Evolutionary conservation across 2,888 invertebrate genomes (phyloP), one percentile per base, ranked within the genome.

Genomic region (Agonopterix heracliana): DNA sequence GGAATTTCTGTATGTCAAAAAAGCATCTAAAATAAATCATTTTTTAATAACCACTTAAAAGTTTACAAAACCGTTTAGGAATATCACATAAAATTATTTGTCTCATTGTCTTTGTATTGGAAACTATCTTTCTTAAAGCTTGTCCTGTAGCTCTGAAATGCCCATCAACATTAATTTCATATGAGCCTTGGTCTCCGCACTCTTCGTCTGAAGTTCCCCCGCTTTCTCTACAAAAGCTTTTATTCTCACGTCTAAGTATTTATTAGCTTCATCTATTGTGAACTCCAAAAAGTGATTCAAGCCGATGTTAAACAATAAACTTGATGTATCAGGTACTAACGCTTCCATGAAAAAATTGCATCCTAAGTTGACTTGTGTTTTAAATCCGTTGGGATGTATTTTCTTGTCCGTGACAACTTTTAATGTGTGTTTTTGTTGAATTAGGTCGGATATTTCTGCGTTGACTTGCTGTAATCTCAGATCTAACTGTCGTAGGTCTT

Each of bases 281-380:
- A 96, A 92, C 67, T 96, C 94, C 35, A 96, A 78, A 71, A 90
- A 96, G 64, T 93, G 90, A 47, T 94, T 93, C 59, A 93, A 90
- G 0, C 96, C 96, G 52, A 96, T 82, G 68, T 94, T 91, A 17
- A 96, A 89, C 17, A 93, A 81, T 46, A 96, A 90, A 41, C 78
- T 89, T 0, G 92, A 90, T 1, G 92, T 84, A 68, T 94, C 92
- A 46, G 89, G 80, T 47, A 96, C 91, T 48, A 91, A 83, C 0
- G 95, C 95, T 73, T 96, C 93, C 71, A 95, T 92, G 64, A 94
- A 96, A 59, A 96, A 93, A 72, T 94, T 94, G 61, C 94, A 93
- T n/a, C 96, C 96, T 34, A 97, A 80, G 70, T 96, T 94, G 26
- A 96, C 90, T 65, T 87, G 86, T 3, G 80, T 74, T 66, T 86